phyloP scores from a whole-genome alignment of 2,113 vertebrate species.

The Elaphurus davidianus region DNA sequence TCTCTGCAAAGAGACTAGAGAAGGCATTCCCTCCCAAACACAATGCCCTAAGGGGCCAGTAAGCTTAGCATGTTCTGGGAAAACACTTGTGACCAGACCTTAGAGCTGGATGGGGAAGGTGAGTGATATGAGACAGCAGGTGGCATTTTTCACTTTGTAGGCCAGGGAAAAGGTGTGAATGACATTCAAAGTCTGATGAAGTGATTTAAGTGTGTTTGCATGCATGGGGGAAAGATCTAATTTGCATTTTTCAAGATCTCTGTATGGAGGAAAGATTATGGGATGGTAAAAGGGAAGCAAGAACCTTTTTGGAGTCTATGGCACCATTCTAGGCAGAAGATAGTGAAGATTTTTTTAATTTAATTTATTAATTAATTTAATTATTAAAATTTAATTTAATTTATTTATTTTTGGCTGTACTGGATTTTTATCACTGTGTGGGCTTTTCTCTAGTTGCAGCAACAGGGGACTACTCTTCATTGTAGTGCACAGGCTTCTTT shows the following conservation, averaged over 20 bases:
- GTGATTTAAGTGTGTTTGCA: background rate
- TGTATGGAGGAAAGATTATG: background rate
- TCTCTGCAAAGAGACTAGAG: background rate
- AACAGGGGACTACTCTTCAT: background rate
- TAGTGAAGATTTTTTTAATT: background rate
- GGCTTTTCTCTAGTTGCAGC: background rate
- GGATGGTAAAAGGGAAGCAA: background rate
- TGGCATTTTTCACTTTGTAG: background rate
- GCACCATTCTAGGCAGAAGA: background rate
- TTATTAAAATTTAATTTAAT: background rate
- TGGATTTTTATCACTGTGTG: background rate
- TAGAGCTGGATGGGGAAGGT: background rate
- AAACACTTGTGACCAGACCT: background rate
- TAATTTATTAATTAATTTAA: background rate
- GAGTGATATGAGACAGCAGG: background rate
- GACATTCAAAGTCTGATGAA: background rate
- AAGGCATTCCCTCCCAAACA: background rate
- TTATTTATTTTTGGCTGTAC: background rate
- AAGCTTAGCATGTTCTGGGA: background rate
- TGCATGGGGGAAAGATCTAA: background rate
- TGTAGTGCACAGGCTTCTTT: background rate
- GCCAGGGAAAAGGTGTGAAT: background rate
- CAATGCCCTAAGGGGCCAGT: background rate
- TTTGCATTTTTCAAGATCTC: background rate
- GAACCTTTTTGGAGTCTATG: background rate